Conservation (phyloP, 2,888 invertebrate species). For the Spodoptera littoralis region DNA sequence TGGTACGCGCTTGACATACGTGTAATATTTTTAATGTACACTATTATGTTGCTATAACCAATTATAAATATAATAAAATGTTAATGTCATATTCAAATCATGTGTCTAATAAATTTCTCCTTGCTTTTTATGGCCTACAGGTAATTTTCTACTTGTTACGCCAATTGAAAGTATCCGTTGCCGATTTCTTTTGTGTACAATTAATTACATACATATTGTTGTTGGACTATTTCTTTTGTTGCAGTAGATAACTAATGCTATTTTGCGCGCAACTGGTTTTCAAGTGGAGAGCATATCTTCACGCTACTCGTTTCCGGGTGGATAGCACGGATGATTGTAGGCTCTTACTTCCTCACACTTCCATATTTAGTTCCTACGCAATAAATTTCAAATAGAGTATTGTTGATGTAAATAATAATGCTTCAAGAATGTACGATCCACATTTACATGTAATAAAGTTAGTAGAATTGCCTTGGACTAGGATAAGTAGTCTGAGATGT, state of each 20-base stretch:
- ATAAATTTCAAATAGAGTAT: conserved; percentile 1
- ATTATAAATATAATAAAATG: conserved; percentile 72
- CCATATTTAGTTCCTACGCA: conserved; percentile 33
- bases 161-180: conserved; percentile 71
- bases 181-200: conserved; percentile 61
- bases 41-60: conserved; percentile 70
- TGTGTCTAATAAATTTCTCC: conserved; percentile 76
- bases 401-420: background rate
- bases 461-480: conserved; percentile 14
- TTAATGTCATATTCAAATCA: conserved; percentile 72
- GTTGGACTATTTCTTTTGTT: conserved; percentile 33
- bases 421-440: background rate
- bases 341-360: conserved; percentile 26
- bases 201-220: conserved; percentile 51
- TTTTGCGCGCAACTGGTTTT: conserved; percentile 47
- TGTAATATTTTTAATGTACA: conserved; percentile 73
- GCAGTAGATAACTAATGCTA: conserved; percentile 24
- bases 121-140: conserved; percentile 70
- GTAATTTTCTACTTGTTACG: conserved; percentile 74
- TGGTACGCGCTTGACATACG: conserved; percentile 69
- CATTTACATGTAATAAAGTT: conserved; percentile 1
- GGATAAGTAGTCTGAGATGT: conserved; percentile 16
- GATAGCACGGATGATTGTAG: conserved; percentile 23
- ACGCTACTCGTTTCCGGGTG: conserved; percentile 32
- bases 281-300: conserved; percentile 37